phyloP scores from a whole-genome alignment of 2,888 invertebrate genomes.

The Pantelozetes paolii region DNA sequence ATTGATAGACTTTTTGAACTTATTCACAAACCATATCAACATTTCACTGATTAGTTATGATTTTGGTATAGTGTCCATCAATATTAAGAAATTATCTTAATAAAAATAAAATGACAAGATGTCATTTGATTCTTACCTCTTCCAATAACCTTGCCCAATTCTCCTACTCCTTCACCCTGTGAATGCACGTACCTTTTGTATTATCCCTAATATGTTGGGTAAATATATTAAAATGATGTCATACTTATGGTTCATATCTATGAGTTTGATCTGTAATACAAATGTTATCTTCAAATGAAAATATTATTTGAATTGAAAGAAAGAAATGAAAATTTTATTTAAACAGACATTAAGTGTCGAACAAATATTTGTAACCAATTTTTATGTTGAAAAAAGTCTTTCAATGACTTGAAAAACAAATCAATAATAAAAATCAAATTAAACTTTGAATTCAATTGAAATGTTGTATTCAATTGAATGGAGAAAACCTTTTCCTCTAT shows the following conservation, averaged over 20 bases:
- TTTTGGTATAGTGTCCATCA: too few relatives aligned
- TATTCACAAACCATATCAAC: too few relatives aligned
- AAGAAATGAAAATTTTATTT: background rate
- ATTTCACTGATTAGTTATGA: too few relatives aligned
- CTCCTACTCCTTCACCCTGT: too few relatives aligned
- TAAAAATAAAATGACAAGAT: too few relatives aligned
- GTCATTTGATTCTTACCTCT: too few relatives aligned
- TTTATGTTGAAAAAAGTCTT: background rate
- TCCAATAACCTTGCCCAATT: too few relatives aligned
- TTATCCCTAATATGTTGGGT: too few relatives aligned
- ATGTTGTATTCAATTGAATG: background rate
- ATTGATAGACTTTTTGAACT: too few relatives aligned
- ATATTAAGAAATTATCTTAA: too few relatives aligned
- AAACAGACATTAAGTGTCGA: constrained; percentile 4
- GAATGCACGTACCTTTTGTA: too few relatives aligned
- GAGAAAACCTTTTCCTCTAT: background rate
- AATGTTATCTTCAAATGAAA: background rate
- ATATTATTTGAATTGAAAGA: too few relatives aligned
- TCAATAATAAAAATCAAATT: constrained; percentile 5
- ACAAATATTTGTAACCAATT: background rate
- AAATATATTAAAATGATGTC: background rate
- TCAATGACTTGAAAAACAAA: background rate
- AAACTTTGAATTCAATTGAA: background rate
- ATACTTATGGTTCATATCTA: background rate
- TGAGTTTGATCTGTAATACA: background rate